phyloP scores from a whole-genome alignment of 2,113 vertebrate species.

The Anoura caudifer region DNA sequence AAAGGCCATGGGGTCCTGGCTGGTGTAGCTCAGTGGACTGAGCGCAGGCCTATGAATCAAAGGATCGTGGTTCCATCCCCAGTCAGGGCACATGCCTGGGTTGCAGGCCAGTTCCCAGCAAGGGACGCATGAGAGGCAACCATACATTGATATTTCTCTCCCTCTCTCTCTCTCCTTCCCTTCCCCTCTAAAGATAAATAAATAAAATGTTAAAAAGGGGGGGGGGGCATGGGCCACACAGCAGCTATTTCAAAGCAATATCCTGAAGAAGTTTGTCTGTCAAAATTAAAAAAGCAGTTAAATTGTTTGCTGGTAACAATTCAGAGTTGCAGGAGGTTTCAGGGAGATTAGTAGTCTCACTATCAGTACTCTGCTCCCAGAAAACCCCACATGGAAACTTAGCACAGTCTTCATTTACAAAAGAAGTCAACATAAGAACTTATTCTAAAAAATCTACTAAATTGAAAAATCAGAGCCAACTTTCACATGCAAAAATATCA shows the following conservation, averaged over 20 bases:
- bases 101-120: no score
- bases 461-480: neutral
- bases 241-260: neutral
- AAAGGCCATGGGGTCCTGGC: neutral
- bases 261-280: neutral
- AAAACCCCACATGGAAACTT: neutral
- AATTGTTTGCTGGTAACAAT: neutral
- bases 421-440: neutral
- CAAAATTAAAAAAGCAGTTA: slow-evolving; percentile 44
- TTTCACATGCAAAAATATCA: neutral
- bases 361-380: neutral
- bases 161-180: no score
- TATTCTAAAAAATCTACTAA: neutral
- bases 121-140: no score
- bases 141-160: no score
- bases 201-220: no score
- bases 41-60: no score
- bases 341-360: neutral
- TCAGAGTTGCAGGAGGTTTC: neutral
- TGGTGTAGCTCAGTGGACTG: no score
- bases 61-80: no score
- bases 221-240: neutral
- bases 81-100: no score
- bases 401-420: neutral
- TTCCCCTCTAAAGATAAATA: no score